Evolutionary conservation across 2,113 vertebrate species (phyloP).

Genomic region (Motacilla alba): DNA sequence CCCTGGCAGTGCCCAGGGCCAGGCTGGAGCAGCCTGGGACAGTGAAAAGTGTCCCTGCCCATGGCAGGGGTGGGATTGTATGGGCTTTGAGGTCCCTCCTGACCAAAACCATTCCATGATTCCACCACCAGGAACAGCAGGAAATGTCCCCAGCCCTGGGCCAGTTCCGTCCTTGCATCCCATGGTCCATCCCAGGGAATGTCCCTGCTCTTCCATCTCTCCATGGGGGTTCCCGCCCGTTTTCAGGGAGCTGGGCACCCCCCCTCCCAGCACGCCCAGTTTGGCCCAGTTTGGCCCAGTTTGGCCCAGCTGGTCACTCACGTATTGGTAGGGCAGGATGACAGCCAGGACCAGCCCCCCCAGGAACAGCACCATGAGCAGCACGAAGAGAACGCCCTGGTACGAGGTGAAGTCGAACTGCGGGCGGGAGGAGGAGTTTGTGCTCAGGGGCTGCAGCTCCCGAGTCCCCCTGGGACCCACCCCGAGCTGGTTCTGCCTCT

Average conservation of each 20-base stretch:
- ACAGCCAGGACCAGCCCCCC: background rate
- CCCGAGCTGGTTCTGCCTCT: background rate
- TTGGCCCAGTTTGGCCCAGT: background rate
- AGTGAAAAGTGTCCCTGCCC: too few species aligned
- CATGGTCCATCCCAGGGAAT: background rate
- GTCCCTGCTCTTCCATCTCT: too few species aligned
- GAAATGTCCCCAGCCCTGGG: background rate
- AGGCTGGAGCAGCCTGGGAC: too few species aligned
- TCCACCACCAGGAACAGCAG: background rate
- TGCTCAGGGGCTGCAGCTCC: background rate
- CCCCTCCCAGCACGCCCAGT: background rate
- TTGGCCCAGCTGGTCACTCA: background rate
- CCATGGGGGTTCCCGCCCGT: rapidly evolving
- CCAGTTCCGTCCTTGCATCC: background rate
- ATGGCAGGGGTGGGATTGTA: too few species aligned
- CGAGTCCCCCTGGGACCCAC: rapidly evolving
- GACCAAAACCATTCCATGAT: background rate
- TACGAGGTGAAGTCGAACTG: background rate
- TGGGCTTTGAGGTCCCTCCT: background rate
- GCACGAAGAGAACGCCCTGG: background rate
- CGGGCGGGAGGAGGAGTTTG: rapidly evolving
- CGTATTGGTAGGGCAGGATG: background rate
- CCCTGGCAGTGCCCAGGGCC: too few species aligned
- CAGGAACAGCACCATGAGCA: background rate
- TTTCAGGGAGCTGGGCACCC: background rate